phyloP scores from a whole-genome alignment of 2,888 invertebrate species.

The Thera obeliscata region DNA sequence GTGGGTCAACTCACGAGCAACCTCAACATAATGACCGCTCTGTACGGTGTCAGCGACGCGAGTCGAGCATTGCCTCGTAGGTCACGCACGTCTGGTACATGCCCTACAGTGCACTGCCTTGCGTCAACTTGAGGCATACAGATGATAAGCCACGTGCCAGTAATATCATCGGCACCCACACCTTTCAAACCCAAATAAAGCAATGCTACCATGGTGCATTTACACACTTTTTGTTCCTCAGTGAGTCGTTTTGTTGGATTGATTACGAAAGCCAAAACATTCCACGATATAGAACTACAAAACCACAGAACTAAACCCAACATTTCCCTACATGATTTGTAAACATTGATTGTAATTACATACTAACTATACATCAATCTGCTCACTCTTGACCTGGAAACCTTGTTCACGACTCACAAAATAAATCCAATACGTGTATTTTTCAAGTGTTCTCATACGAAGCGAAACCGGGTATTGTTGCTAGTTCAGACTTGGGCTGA shows the following conservation, averaged over 20 bases:
- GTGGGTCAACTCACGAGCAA: too few relatives aligned
- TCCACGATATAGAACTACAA: constrained; percentile 28
- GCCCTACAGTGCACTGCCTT: too few relatives aligned
- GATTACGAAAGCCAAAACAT: constrained; percentile 18
- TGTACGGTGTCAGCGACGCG: too few relatives aligned
- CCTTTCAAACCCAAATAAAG: too few relatives aligned
- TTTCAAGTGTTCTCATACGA: constrained; percentile 47
- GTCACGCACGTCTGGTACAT: too few relatives aligned
- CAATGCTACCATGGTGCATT: too few relatives aligned
- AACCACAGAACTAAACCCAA: constrained; percentile 41
- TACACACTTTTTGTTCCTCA: neutral
- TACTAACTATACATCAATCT: constrained; percentile 26
- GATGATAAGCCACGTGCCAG: too few relatives aligned
- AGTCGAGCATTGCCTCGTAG: too few relatives aligned
- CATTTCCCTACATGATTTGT: constrained; percentile 43
- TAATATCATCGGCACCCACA: too few relatives aligned
- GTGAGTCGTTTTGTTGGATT: neutral
- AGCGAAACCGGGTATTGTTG: constrained; percentile 44
- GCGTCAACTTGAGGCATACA: too few relatives aligned
- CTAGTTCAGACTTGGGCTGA: constrained; percentile 41
- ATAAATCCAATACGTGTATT: constrained; percentile 54
- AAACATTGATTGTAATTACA: constrained; percentile 36
- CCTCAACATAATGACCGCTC: too few relatives aligned
- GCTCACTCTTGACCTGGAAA: constrained; percentile 64
- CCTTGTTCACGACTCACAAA: constrained; percentile 55